Evolutionary conservation across 2,113 vertebrate genomes (phyloP).

Genomic region (Hemiprocne comata): DNA sequence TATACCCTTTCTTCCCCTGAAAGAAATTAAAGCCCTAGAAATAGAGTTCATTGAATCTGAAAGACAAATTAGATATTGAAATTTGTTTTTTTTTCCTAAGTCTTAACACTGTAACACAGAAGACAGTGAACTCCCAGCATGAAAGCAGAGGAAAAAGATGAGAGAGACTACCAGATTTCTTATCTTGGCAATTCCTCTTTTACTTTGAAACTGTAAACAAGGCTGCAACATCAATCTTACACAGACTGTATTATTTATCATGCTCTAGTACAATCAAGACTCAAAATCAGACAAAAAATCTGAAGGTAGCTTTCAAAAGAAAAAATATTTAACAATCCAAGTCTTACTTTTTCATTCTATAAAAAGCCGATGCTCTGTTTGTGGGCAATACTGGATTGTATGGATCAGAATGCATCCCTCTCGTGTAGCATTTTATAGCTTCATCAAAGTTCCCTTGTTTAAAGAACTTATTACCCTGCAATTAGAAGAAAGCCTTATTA

Average conservation of each 20-base stretch:
- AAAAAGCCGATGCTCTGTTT: conserved; percentile 91
- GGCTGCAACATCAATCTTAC: background rate
- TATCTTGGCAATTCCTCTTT: background rate
- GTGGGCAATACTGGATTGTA: conserved; percentile 91
- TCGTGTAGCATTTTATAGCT: conserved; percentile 91
- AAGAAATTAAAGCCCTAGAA: background rate
- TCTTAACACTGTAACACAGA: background rate
- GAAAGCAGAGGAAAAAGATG: background rate
- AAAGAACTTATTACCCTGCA: conserved; percentile 90
- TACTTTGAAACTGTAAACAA: background rate
- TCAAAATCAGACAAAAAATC: background rate
- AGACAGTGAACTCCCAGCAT: background rate
- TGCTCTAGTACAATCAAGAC: background rate
- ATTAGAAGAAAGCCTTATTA: background rate
- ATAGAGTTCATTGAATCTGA: background rate
- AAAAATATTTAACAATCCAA: background rate
- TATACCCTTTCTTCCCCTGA: background rate
- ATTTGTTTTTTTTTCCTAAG: background rate
- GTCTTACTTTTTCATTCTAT: conserved; percentile 90
- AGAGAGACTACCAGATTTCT: background rate
- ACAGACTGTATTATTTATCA: background rate
- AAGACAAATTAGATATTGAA: background rate
- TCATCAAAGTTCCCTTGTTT: conserved; percentile 91
- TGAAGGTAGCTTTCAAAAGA: background rate
- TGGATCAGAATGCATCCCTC: conserved; percentile 90